A percentile compares a stretch with the other conserved stretches of the same genome.
Conservation (phyloP, 2,888 invertebrate species). For the Erebia epiphron region DNA sequence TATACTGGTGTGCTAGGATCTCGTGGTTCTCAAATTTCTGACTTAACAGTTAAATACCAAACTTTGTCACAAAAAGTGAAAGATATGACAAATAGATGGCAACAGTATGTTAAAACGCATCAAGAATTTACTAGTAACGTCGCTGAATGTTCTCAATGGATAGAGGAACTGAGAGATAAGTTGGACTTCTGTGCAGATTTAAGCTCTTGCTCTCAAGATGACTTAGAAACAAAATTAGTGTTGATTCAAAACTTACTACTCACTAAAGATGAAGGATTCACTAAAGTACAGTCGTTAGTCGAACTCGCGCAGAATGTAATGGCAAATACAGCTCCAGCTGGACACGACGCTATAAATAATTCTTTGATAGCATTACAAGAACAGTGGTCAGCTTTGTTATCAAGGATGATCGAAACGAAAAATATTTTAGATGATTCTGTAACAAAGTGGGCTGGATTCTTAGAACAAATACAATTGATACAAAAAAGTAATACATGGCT, state of each 20-base stretch:
- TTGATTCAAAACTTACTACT: slow-evolving; percentile 93
- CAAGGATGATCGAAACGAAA: slow-evolving; percentile 96
- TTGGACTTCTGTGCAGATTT: slow-evolving; percentile 94
- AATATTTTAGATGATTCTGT: slow-evolving; percentile 93
- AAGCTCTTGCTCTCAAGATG: slow-evolving; percentile 91
- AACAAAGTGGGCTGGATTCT: slow-evolving; percentile 94
- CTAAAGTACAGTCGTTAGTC: slow-evolving; percentile 93
- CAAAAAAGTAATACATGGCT: slow-evolving; percentile 92
- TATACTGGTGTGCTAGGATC: slow-evolving; percentile 88
- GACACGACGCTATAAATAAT: slow-evolving; percentile 93
- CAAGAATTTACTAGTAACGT: slow-evolving; percentile 93
- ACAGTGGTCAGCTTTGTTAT: slow-evolving; percentile 93
- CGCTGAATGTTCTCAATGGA: slow-evolving; percentile 91
- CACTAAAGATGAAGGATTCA: slow-evolving; percentile 96
- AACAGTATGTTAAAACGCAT: slow-evolving; percentile 93
- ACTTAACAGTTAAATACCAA: slow-evolving; percentile 96
- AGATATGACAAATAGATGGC: slow-evolving; percentile 95
- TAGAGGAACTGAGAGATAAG: slow-evolving; percentile 91
- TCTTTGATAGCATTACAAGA: slow-evolving; percentile 92
- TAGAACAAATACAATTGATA: slow-evolving; percentile 93
- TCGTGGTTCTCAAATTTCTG: slow-evolving; percentile 92
- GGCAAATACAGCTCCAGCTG: slow-evolving; percentile 94
- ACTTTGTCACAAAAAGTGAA: slow-evolving; percentile 95
- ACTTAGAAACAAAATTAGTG: slow-evolving; percentile 92
- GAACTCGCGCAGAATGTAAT: slow-evolving; percentile 95